Conservation (phyloP, 35 echinoderm and acorn worm species). For the Acanthaster planci region DNA sequence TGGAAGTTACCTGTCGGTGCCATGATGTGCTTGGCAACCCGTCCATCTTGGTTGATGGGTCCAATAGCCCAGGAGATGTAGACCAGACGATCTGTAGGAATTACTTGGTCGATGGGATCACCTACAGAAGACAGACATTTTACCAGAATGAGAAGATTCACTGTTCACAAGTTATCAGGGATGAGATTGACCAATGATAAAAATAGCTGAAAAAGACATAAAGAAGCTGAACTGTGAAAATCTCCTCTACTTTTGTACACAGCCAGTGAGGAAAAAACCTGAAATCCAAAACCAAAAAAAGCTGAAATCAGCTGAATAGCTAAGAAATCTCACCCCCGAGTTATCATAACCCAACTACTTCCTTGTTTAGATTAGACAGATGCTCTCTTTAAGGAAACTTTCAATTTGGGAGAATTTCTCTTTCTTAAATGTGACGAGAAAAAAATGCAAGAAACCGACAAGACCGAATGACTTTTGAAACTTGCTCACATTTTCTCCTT, state of each 20-base stretch:
- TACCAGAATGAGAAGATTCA: not conserved
- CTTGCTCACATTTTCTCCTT: too few species aligned
- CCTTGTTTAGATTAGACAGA: not conserved
- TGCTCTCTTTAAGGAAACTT: not conserved
- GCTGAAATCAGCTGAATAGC: too few species aligned
- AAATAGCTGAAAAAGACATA: too few species aligned
- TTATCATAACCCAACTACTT: not conserved
- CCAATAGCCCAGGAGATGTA: conserved; percentile 82
- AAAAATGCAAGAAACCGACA: too few species aligned
- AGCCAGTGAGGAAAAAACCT: too few species aligned
- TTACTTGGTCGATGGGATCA: conserved; percentile 52
- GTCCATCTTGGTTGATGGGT: conserved; percentile 66
- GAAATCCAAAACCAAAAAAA: too few species aligned
- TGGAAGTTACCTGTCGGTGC: not conserved
- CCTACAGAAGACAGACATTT: conserved; percentile 35
- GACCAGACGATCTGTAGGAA: conserved; percentile 52
- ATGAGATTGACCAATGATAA: too few species aligned
- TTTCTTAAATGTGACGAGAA: too few species aligned
- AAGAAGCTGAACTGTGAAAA: too few species aligned
- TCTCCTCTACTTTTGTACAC: too few species aligned
- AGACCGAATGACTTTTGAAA: too few species aligned
- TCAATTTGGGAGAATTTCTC: too few species aligned
- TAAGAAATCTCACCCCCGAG: not conserved
- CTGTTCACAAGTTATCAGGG: not conserved
- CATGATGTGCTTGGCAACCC: conserved; percentile 39